Percentiles rank a stretch among this genome's conserved stretches.
Conservation (phyloP, 2,888 invertebrate genomes). For the Heliconius cydno region DNA sequence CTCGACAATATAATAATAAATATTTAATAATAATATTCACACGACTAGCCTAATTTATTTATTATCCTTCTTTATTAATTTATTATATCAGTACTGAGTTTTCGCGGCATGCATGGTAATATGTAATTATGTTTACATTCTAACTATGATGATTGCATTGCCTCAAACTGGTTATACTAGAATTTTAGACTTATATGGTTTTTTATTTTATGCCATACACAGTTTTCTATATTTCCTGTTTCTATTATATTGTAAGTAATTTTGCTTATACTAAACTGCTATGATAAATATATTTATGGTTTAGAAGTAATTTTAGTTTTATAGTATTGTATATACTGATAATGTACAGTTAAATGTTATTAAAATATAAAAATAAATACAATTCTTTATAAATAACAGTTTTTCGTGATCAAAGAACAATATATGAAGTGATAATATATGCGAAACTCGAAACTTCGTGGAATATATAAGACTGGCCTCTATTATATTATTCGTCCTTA, state of each 20-base stretch:
- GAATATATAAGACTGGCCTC: constrained; percentile 3
- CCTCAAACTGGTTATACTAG: constrained; percentile 26
- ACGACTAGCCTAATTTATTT: too few species aligned
- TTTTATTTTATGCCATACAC: constrained; percentile 7
- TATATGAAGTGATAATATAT: background rate
- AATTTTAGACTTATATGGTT: constrained; percentile 13
- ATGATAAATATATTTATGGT: background rate
- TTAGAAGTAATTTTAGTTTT: background rate
- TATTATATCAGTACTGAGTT: background rate
- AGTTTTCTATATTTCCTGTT: constrained; percentile 20
- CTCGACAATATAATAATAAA: too few species aligned
- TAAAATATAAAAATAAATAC: background rate
- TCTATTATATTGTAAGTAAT: background rate
- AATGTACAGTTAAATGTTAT: too few species aligned
- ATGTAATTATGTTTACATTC: background rate
- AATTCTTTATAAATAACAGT: background rate
- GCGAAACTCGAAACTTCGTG: background rate
- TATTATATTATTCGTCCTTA: background rate
- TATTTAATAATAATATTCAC: background rate
- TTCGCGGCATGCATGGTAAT: background rate
- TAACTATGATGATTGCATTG: constrained; percentile 15
- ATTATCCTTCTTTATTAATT: too few species aligned
- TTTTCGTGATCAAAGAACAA: background rate
- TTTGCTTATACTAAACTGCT: background rate
- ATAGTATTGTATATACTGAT: too few species aligned